Percentiles rank a stretch among this genome's conserved stretches.
phyloP scores from a whole-genome alignment of 2,888 invertebrate genomes.

The Stramonita haemastoma region DNA sequence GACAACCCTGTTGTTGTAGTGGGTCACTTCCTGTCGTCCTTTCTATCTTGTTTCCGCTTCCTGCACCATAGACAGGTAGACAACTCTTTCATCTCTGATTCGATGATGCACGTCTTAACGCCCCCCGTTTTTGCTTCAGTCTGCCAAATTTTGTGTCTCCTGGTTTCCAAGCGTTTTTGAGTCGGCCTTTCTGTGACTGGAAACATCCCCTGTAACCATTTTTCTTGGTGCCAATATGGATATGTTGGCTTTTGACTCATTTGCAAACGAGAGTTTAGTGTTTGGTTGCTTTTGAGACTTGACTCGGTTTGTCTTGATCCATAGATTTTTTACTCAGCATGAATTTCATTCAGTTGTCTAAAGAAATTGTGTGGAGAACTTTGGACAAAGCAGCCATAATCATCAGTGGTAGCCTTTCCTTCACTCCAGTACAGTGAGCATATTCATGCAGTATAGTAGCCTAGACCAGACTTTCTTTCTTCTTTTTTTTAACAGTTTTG shows the following conservation, averaged over 20 bases:
- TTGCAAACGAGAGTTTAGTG: slow-evolving; percentile 1
- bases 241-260: slow-evolving; percentile 3
- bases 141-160: slow-evolving; percentile 13
- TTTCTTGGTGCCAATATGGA: slow-evolving; percentile 9
- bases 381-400: neutral
- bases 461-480: neutral
- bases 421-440: neutral
- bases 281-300: slow-evolving; percentile 9
- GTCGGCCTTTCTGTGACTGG: neutral
- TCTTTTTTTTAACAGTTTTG: neutral
- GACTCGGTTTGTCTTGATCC: neutral
- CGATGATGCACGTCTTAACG: slow-evolving; percentile 26
- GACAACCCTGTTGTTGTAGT: slow-evolving; percentile 45
- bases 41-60: slow-evolving; percentile 52
- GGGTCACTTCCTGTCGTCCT: slow-evolving; percentile 50
- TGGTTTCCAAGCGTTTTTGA: neutral
- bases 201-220: neutral
- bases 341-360: neutral
- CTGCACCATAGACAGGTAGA: slow-evolving; percentile 50
- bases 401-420: neutral
- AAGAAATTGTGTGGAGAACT: neutral
- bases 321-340: slow-evolving; percentile 12
- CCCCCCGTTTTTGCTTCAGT: slow-evolving; percentile 43
- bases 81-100: slow-evolving; percentile 43
- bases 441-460: neutral